Base-by-base conservation (phyloP, 1,140 invertebrate species). In the Heliconius congener region DNA sequence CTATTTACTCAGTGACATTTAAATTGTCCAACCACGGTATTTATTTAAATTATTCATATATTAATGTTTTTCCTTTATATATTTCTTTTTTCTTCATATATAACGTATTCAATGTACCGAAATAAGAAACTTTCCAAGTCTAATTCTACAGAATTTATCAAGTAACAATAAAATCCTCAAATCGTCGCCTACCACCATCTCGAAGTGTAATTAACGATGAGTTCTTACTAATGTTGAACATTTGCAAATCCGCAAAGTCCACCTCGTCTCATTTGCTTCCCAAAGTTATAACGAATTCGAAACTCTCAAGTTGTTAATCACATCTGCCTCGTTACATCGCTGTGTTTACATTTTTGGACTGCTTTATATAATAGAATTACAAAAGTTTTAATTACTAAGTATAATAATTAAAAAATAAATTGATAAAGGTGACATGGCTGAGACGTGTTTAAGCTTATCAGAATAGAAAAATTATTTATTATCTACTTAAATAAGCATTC, bases 271-370 rank as follows among this genome's bases (percentile, higher is more conserved):
- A 73, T 73, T 73, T 73, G 37, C 39, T 11, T 66, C 9, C 27
- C 60, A 27, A 66, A 66, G 11, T 66, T 66, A 66, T 73, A 46
- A 73, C 39, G 37, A 46, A 73, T 42, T 73, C 30, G 37, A 73
- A 73, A 73, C 71, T 50, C 42, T 2, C 37, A 42, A 73, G 71
- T 73, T 73, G 71, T 73, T 46, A 73, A 73, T 73, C 42, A 73
- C 71, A 73, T 73, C 71, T 73, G 71, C 71, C 71, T 39, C 42
- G 37, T 73, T 73, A 66, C 23, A 6, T 66, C 60, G 11, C 60
- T 66, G 3, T 66, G 60, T 66, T 66, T 66, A 66, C 23, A 66
- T 66, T 66, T 66, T 66, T 30, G 8, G 8, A 66, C 57, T 66
- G 57, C 60, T 66, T 66, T 30, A 30, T 66, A 16, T 66, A 0